Conservation (phyloP, 2,888 invertebrate species). For the Aethes cnicana region DNA sequence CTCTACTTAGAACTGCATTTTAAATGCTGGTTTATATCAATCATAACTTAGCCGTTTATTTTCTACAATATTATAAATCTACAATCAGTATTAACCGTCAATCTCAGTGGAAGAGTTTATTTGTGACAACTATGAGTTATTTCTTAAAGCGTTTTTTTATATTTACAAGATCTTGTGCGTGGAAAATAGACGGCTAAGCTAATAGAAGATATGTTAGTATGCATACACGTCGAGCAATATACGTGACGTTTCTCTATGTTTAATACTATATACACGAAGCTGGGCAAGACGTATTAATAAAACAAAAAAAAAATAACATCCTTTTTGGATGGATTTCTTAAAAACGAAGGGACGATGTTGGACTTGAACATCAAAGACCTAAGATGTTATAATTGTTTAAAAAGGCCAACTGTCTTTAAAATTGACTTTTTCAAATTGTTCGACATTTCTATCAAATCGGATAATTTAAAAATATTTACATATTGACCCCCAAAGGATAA, state of each 20-base stretch:
- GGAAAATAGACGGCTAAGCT: slow-evolving; percentile 19
- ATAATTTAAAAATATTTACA: slow-evolving; percentile 12
- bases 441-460: slow-evolving; percentile 21
- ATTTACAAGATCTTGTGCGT: slow-evolving; percentile 52
- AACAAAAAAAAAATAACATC: slow-evolving; percentile 55
- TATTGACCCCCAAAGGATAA: slow-evolving; percentile 18
- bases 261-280: slow-evolving; percentile 74
- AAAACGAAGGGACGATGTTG: slow-evolving; percentile 69
- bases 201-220: slow-evolving; percentile 33
- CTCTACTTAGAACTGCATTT: slow-evolving; percentile 48
- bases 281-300: slow-evolving; percentile 73
- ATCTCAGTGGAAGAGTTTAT: slow-evolving; percentile 46
- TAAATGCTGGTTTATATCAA: slow-evolving; percentile 53
- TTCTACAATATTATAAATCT: slow-evolving; percentile 44
- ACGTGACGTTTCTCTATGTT: slow-evolving; percentile 63
- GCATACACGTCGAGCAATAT: slow-evolving; percentile 47
- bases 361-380: slow-evolving; percentile 49
- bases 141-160: slow-evolving; percentile 48
- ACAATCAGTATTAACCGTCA: slow-evolving; percentile 40
- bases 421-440: slow-evolving; percentile 42
- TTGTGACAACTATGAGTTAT: slow-evolving; percentile 62
- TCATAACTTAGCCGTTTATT: slow-evolving; percentile 50
- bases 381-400: slow-evolving; percentile 50
- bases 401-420: slow-evolving; percentile 53
- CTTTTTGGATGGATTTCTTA: slow-evolving; percentile 75